Percentiles rank a stretch among this genome's conserved stretches.
These are phyloP conservation scores for Ophion ellenae DNA, from an alignment of 2,888 invertebrate genomes.

Conservation along the genomic window DNA sequence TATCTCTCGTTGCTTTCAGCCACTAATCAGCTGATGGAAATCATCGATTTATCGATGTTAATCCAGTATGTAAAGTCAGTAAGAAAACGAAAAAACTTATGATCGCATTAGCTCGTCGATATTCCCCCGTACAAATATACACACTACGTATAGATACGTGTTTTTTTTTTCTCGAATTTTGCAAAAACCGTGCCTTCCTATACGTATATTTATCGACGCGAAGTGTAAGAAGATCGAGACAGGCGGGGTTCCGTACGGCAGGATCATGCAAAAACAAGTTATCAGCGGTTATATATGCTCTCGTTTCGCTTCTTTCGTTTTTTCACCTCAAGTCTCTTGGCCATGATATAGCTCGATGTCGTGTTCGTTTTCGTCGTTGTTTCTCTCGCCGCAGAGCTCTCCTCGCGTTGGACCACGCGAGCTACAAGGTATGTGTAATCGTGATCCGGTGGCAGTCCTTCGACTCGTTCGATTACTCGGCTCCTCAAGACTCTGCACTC, in stretches of 20 bases:
- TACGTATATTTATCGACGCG: slow-evolving; percentile 22
- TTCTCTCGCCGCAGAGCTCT: slow-evolving; percentile 39
- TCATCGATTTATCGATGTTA: slow-evolving; percentile 50
- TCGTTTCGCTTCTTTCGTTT: slow-evolving; percentile 56
- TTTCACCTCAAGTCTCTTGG: slow-evolving; percentile 42
- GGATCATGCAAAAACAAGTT: slow-evolving; percentile 64
- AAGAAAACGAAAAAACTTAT: slow-evolving; percentile 41
- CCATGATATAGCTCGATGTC: slow-evolving; percentile 48
- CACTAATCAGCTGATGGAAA: slow-evolving; percentile 13
- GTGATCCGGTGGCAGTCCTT: slow-evolving; percentile 60
- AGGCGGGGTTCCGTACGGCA: slow-evolving; percentile 41
- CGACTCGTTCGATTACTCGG: slow-evolving; percentile 60
- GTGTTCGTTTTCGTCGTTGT: slow-evolving; percentile 48
- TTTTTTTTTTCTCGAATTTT: background rate
- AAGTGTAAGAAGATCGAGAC: slow-evolving; percentile 53
- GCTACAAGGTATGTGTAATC: slow-evolving; percentile 48
- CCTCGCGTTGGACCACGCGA: slow-evolving; percentile 29
- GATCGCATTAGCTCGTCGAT: slow-evolving; percentile 34
- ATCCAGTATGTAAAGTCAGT: slow-evolving; percentile 42
- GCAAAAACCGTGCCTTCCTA: slow-evolving; percentile 30
- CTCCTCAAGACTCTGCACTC: slow-evolving; percentile 33
- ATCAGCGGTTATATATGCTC: slow-evolving; percentile 63
- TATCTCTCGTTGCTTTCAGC: too few species aligned
- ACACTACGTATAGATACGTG: background rate
- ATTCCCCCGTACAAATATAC: background rate